Percentiles rank a stretch among this genome's conserved stretches.
Conservation (phyloP, 2,797 vertebrate genomes). For the Rhynchonycteris naso region DNA sequence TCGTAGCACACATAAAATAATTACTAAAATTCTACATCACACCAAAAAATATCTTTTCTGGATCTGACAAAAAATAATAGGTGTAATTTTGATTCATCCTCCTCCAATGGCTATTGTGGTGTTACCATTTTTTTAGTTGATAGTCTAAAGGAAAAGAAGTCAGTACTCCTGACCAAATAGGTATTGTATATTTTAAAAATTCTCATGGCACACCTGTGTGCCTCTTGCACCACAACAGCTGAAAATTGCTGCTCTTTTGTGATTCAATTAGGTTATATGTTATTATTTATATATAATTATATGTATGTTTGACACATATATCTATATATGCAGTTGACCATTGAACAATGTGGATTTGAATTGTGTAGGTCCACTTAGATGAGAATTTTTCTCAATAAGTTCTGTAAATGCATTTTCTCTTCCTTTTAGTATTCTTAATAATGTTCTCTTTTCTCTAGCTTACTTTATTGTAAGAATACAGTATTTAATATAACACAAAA, state of each 20-base stretch:
- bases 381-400: background rate
- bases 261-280: background rate
- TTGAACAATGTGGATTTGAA: background rate
- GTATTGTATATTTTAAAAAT: no score
- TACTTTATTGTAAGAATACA: background rate
- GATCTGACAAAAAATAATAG: background rate
- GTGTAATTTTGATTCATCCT: background rate
- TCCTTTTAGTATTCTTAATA: background rate
- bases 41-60: background rate
- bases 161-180: no score
- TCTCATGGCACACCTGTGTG: background rate
- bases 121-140: background rate
- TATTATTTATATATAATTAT: background rate
- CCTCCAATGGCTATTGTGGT: background rate
- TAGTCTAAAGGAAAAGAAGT: background rate
- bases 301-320: background rate
- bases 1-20: no score
- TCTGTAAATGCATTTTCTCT: background rate
- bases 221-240: accelerated
- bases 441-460: background rate
- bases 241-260: background rate
- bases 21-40: background rate
- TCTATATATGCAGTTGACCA: background rate
- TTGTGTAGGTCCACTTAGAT: background rate
- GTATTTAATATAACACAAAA: background rate